These are phyloP conservation scores for Zapornia atra DNA, from an alignment of 2,113 vertebrate species.

Conservation along the genomic window DNA sequence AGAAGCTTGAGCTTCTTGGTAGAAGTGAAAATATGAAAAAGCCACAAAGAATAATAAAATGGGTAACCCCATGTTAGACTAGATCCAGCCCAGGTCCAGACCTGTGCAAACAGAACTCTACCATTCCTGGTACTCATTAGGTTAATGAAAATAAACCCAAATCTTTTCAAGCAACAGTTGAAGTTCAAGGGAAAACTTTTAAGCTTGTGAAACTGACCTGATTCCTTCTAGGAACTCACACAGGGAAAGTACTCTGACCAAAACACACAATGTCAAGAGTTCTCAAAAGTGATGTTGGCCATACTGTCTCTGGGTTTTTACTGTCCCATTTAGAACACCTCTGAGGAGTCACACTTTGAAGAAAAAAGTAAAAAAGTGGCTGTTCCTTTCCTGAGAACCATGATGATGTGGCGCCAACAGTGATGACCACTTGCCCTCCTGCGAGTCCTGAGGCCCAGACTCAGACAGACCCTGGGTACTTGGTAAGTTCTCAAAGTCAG, in stretches of 20 bases:
- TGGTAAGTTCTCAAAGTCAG: background rate
- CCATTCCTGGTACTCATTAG: background rate
- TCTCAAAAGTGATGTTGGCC: background rate
- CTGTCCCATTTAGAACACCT: background rate
- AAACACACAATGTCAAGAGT: background rate
- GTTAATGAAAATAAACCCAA: background rate
- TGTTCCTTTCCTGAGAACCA: background rate
- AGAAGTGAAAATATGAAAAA: constrained; percentile 34
- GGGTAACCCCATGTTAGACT: background rate
- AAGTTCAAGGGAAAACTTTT: background rate
- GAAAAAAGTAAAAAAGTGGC: background rate
- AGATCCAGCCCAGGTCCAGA: background rate
- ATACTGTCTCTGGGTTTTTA: background rate
- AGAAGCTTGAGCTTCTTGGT: background rate
- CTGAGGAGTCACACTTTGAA: background rate
- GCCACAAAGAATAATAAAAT: constrained; percentile 10
- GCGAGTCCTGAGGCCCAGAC: fast-evolving
- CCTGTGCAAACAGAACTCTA: background rate
- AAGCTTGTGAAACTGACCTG: background rate
- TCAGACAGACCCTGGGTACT: background rate
- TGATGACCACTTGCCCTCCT: background rate
- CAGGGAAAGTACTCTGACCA: background rate
- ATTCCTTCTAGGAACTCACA: background rate
- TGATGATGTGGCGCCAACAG: fast-evolving
- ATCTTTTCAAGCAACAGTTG: background rate